Evolutionary conservation across 1,140 invertebrate species (phyloP).

Genomic region (Trinorchestia longiramus): DNA sequence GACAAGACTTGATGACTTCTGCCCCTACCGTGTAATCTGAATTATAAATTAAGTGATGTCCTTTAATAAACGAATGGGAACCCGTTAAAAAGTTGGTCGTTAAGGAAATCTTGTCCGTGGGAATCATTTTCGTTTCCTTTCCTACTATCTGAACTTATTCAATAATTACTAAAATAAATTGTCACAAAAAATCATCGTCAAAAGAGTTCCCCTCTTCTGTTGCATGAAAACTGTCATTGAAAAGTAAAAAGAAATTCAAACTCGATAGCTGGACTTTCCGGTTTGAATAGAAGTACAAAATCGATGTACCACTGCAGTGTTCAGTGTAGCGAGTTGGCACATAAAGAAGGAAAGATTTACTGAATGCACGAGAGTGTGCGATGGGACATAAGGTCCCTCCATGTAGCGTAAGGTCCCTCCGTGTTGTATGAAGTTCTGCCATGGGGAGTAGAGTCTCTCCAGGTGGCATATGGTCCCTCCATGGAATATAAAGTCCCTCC

Average conservation of each 20-base stretch:
- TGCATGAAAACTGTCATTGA: neutral
- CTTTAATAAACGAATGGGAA: too few species aligned
- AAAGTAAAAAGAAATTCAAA: neutral
- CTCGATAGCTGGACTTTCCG: neutral
- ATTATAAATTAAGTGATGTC: too few species aligned
- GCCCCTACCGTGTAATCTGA: too few species aligned
- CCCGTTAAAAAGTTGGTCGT: too few species aligned
- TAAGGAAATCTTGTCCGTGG: too few species aligned
- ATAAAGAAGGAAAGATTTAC: neutral
- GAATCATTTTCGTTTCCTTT: too few species aligned
- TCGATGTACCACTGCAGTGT: neutral
- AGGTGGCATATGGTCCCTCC: neutral
- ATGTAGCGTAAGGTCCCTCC: neutral
- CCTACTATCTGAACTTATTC: too few species aligned
- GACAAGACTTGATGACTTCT: too few species aligned
- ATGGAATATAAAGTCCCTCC: neutral
- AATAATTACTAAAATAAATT: too few species aligned
- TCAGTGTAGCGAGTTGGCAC: neutral
- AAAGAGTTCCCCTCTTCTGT: neutral
- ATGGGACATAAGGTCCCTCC: neutral
- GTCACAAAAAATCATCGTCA: too few species aligned
- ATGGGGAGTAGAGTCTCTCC: neutral
- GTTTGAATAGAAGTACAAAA: neutral
- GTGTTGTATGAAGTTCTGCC: neutral
- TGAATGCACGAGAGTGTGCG: neutral